Base-by-base conservation (phyloP, 2,113 vertebrate genomes). In the Aegithalos caudatus region DNA sequence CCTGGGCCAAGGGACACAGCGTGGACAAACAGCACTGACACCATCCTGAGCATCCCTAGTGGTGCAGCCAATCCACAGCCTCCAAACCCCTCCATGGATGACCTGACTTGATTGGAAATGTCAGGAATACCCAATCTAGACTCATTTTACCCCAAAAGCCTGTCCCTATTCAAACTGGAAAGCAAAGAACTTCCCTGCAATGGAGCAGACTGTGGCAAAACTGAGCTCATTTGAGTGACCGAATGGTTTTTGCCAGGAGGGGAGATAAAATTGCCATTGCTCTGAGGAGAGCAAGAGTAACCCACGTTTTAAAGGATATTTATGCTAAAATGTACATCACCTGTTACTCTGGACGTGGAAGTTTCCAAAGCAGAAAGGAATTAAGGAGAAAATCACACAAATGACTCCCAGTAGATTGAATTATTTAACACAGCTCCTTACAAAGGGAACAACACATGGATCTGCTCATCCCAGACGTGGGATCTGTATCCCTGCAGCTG, bases 31-130 rank as follows among this genome's bases (percentile, higher is more conserved):
- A 29, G 62, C 61, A 58, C 3, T 1, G 3, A 47, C 27, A 72
- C 11, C 31, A 16, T 7, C 61, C 65, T 11, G 4, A 78, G 47
- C 66, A 67, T 9, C 73, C 31, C 60, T 19, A 0, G 0, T 2
- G 9, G 20, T 7, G 18, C 2, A 31, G 48, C 29, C 67, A 35
- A 80, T 20, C 31, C 7, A 2, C 40, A 17, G 40, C 67, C 60
- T 71, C 10, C 0, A 42, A 76, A 82, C 3, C 14, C 44, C 12
- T 23, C 23, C 35, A 8, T 1, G 17, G 44, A 66, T 42, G 35
- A 37, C 9, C 47, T 44, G 37, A n/a, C 37, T 16, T 50, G 67
- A 25, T 28, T 93, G 58, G 58, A 83, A 85, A 60, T 3, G 13
- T 23, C 74, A 81, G 72, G 14, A 81, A 88, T 35, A 16, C 22